Conservation (phyloP, 2,888 invertebrate genomes). For the Entomobrya proxima region DNA sequence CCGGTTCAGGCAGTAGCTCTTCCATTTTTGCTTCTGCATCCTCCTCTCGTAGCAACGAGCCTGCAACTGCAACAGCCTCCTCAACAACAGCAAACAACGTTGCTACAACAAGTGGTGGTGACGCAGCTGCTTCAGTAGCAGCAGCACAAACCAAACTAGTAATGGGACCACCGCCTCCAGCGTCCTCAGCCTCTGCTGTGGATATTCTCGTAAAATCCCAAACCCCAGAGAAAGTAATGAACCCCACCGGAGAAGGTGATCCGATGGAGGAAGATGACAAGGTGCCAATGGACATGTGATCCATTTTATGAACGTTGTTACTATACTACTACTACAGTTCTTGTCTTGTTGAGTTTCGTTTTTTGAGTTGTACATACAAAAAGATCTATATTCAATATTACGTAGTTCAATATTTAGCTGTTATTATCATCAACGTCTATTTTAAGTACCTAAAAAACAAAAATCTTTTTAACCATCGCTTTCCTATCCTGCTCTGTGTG, state of each 20-base stretch:
- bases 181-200: neutral
- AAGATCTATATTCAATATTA: no score
- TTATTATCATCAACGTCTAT: neutral
- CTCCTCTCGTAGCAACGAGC: neutral
- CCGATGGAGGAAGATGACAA: constrained; percentile 70
- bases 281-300: constrained; percentile 71
- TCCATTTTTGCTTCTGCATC: constrained; percentile 28
- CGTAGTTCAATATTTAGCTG: no score
- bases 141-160: constrained; percentile 18
- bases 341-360: constrained; percentile 9
- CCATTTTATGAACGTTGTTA: constrained; percentile 58
- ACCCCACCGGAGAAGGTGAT: constrained; percentile 24
- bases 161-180: constrained; percentile 32
- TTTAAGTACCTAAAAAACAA: constrained; percentile 53
- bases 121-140: no score
- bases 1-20: constrained; percentile 18
- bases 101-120: neutral
- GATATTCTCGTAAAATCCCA: constrained; percentile 16
- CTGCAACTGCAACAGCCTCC: neutral
- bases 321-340: no score
- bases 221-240: neutral
- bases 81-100: no score
- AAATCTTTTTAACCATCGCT: constrained; percentile 17
- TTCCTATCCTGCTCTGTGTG: no score
- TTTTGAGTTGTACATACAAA: no score